A percentile compares a stretch with the other conserved stretches of the same genome.
These are phyloP conservation scores for Sturmia bella DNA, from an alignment of 2,888 invertebrate species.

Conservation along the genomic window DNA sequence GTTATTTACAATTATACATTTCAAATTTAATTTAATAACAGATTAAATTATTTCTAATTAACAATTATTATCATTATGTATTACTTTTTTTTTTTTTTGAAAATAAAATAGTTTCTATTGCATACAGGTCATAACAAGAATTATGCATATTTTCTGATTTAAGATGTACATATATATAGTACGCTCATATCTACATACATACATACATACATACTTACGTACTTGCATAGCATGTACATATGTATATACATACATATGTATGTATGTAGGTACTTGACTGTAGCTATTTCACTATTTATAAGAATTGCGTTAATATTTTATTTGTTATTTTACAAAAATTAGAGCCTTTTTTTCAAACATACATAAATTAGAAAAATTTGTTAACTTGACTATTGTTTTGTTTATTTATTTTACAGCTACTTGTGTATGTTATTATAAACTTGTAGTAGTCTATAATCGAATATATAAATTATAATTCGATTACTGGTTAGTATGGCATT, in stretches of 20 bases:
- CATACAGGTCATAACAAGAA: constrained; percentile 27
- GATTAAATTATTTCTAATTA: constrained; percentile 49
- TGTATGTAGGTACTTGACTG: constrained; percentile 18
- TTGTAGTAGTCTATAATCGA: constrained; percentile 20
- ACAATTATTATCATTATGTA: constrained; percentile 40
- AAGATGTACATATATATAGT: constrained; percentile 4
- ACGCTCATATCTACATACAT: no score
- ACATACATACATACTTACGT: no score
- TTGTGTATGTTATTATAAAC: background rate
- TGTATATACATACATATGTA: no score
- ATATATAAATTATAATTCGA: constrained; percentile 19
- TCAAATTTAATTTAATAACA: constrained; percentile 53
- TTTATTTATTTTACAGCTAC: constrained; percentile 32
- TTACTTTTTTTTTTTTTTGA: constrained; percentile 13
- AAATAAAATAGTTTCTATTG: constrained; percentile 17
- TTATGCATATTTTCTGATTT: background rate
- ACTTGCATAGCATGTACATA: no score
- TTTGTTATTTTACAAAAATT: constrained; percentile 51
- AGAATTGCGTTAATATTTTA: constrained; percentile 32
- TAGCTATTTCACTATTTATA: constrained; percentile 18
- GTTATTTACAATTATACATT: constrained; percentile 64
- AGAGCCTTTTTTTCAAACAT: constrained; percentile 7
- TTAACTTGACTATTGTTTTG: constrained; percentile 58
- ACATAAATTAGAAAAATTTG: background rate
- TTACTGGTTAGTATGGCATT: constrained; percentile 64